Percentiles rank a stretch among this genome's conserved stretches.
phyloP scores from a whole-genome alignment of 2,113 vertebrate species.

The Steatornis caripensis region DNA sequence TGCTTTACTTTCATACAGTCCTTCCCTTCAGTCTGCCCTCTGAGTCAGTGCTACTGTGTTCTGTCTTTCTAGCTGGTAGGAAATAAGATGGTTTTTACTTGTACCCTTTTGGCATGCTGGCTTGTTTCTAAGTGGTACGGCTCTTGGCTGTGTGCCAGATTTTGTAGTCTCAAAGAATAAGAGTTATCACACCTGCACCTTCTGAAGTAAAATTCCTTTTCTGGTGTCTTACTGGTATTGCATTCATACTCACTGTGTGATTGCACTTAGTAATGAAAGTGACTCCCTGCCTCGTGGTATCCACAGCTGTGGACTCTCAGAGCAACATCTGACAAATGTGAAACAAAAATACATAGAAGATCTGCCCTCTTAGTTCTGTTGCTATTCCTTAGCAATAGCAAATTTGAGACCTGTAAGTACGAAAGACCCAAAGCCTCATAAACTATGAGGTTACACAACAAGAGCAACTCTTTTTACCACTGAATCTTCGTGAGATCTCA shows the following conservation, averaged over 20 bases:
- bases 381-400: neutral
- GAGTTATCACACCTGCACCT: neutral
- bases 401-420: neutral
- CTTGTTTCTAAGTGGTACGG: neutral
- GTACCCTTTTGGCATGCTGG: neutral
- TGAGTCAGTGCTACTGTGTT: conserved; percentile 2
- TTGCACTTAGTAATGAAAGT: neutral
- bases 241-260: neutral
- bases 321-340: neutral
- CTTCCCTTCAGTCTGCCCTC: neutral
- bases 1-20: neutral
- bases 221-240: neutral
- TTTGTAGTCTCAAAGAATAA: neutral
- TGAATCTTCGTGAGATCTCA: neutral
- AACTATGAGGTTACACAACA: neutral
- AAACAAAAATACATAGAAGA: neutral
- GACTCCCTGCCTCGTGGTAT: neutral
- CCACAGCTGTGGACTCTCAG: neutral
- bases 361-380: neutral
- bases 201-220: neutral
- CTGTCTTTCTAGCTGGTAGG: neutral
- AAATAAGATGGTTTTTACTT: neutral
- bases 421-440: neutral
- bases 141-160: neutral
- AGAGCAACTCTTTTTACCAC: neutral